Base-by-base conservation (phyloP, 2,888 invertebrate species). In the Saturnia pavonia region DNA sequence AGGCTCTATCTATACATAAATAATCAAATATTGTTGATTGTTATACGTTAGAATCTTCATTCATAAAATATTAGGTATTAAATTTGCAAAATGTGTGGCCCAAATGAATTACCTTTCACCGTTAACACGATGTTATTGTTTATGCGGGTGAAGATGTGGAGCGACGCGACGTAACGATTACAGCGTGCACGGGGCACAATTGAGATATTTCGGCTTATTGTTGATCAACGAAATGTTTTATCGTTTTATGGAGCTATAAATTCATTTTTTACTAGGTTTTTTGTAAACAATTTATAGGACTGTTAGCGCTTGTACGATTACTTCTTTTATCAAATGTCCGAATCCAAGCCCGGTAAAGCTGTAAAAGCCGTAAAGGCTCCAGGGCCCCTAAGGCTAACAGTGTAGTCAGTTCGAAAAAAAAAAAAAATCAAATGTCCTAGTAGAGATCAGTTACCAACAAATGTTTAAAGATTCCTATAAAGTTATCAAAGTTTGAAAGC, bases 151-250 rank as follows among this genome's bases (percentile, higher is more conserved):
- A 69, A 66, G 69, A 69, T 48, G 63, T 48, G n/a, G 65, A 48
- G 43, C 43, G 34, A 69, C 48, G 43, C 43, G 34, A 69, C 48
- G 45, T 67, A 68, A 9, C 34, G 70, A 69, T 27, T 60, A 25
- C 57, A 12, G 12, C 12, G 3, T 60, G 6, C 25, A 3, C 14
- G 27, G 0, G 25, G 51, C 72, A 78, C 75, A 78, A 82, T 83
- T 81, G 80, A 84, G 81, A 83, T 80, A 81, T 82, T 83, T 80
- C 72, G 79, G 80, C 75, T 80, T 80, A 80, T 80, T 81, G 81
- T 74, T 70, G 75, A 69, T 74, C 76, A 80, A 77, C 82, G 75
- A 73, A 79, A 74, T 80, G 77, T 78, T 71, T 48, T 75, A 72
- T 69, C 48, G 22, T 65, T 48, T 16, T 25, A 40, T 69, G 34